phyloP scores from a whole-genome alignment of 2,797 vertebrate species.

The Huso huso region DNA sequence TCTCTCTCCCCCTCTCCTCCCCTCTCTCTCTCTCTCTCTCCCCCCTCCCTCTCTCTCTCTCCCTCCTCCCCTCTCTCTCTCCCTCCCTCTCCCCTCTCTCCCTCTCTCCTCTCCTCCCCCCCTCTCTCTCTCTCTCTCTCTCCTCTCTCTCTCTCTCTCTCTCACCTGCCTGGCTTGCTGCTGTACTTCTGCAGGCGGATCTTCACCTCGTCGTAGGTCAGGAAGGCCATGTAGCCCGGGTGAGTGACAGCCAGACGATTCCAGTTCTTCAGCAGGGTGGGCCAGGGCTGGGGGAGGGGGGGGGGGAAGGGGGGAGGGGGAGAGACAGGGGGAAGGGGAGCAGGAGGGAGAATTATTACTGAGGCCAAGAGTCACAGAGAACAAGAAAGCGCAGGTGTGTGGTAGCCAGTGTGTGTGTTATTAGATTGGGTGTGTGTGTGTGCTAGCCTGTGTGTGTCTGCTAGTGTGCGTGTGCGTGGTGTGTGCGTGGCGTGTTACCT shows the following conservation, averaged over 20 bases:
- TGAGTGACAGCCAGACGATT: slow-evolving; percentile 76
- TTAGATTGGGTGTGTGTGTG: neutral
- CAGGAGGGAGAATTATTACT: neutral
- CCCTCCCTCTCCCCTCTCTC: too few species aligned
- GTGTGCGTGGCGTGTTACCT: slow-evolving; percentile 48
- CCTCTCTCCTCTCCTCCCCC: too few species aligned
- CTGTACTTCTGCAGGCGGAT: slow-evolving; percentile 58
- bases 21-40: neutral
- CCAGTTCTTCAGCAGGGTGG: slow-evolving; percentile 75
- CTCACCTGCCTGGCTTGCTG: slow-evolving; percentile 70
- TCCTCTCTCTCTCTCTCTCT: too few species aligned
- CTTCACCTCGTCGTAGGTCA: slow-evolving; percentile 78
- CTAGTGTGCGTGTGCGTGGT: too few species aligned
- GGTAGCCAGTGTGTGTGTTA: too few species aligned
- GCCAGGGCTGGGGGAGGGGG: slow-evolving; percentile 61
- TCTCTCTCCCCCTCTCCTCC: neutral
- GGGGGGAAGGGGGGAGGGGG: neutral
- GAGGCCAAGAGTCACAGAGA: neutral
- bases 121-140: too few species aligned
- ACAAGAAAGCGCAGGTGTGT: neutral
- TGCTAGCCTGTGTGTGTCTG: too few species aligned
- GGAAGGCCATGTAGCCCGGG: slow-evolving; percentile 85
- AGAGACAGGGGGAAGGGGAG: neutral
- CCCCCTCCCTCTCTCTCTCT: too few species aligned
- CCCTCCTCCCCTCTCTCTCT: too few species aligned